These are phyloP conservation scores for Pollenia amentaria DNA, from an alignment of 2,888 invertebrate species.

Conservation along the genomic window DNA sequence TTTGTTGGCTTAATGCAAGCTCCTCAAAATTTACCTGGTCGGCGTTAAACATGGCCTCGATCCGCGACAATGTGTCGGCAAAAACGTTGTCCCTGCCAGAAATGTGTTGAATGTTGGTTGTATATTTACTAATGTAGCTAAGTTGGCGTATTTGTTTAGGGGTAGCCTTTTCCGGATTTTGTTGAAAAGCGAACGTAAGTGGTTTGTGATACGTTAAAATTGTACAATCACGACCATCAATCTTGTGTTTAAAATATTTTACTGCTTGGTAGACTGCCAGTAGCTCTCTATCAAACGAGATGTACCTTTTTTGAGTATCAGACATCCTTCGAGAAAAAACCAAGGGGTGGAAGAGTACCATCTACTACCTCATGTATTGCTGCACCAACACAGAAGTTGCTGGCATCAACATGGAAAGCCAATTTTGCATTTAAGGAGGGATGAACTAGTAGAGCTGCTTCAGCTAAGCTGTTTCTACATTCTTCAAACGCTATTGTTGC, in stretches of 20 bases:
- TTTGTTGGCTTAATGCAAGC: too few relatives aligned
- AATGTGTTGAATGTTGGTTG: slow-evolving; percentile 30
- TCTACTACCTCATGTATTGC: slow-evolving; percentile 41
- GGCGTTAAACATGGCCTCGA: slow-evolving; percentile 11
- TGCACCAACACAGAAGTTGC: too few relatives aligned
- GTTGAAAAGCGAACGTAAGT: slow-evolving; percentile 37
- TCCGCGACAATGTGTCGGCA: background rate
- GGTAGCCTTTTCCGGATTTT: slow-evolving; percentile 29
- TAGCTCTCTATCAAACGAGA: slow-evolving; percentile 37
- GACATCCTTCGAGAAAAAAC: slow-evolving; percentile 48
- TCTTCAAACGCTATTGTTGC: slow-evolving; percentile 69
- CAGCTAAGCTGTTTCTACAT: slow-evolving; percentile 50
- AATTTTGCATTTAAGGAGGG: slow-evolving; percentile 64
- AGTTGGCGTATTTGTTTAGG: slow-evolving; percentile 23
- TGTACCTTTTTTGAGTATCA: slow-evolving; percentile 18
- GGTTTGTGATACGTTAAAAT: slow-evolving; percentile 45
- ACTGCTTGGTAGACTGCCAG: too few relatives aligned
- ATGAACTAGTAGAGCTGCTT: slow-evolving; percentile 51
- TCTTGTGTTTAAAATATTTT: too few relatives aligned
- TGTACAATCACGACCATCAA: slow-evolving; percentile 20
- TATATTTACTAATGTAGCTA: slow-evolving; percentile 26
- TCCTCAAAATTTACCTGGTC: too few relatives aligned
- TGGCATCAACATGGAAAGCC: too few relatives aligned
- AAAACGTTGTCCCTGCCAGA: slow-evolving; percentile 10
- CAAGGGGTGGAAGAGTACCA: slow-evolving; percentile 30